Conservation (phyloP, 2,113 vertebrate species). For the Psephotus haematonotus region DNA sequence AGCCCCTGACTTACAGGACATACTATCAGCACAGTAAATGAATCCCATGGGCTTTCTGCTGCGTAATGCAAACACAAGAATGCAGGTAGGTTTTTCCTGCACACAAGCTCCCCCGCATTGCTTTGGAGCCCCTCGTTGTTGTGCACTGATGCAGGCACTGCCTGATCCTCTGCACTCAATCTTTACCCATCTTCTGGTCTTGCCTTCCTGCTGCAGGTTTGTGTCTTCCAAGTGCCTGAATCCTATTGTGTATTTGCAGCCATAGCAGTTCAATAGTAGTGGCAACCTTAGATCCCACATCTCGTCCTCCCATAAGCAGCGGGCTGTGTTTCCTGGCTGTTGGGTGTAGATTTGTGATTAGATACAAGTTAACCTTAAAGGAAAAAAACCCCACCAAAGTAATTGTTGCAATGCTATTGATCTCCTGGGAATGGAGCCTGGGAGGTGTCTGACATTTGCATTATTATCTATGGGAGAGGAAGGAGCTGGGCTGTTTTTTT, state of each 20-base stretch:
- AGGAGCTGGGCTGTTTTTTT: slow-evolving; percentile 50
- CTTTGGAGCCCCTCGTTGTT: neutral
- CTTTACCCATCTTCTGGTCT: neutral
- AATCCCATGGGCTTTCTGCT: neutral
- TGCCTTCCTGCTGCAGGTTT: neutral
- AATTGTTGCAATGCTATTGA: neutral
- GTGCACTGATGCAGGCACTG: neutral
- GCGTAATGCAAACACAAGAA: rapidly evolving
- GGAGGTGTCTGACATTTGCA: slow-evolving; percentile 47
- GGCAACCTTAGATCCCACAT: neutral
- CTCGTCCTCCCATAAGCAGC: neutral
- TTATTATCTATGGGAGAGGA: slow-evolving; percentile 52
- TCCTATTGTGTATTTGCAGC: neutral
- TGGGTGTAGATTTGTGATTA: neutral
- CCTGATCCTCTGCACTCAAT: neutral
- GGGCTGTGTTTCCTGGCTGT: neutral
- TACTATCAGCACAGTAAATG: neutral
- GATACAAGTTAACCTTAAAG: neutral
- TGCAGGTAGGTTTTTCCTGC: neutral
- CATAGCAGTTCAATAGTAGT: neutral
- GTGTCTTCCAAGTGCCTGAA: neutral
- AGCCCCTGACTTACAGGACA: neutral
- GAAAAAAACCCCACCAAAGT: neutral
- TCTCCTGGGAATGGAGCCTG: slow-evolving; percentile 15
- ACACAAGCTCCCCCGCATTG: rapidly evolving